Base-by-base conservation (phyloP, 2,888 invertebrate genomes). In the Drosophila nr. medialis region DNA sequence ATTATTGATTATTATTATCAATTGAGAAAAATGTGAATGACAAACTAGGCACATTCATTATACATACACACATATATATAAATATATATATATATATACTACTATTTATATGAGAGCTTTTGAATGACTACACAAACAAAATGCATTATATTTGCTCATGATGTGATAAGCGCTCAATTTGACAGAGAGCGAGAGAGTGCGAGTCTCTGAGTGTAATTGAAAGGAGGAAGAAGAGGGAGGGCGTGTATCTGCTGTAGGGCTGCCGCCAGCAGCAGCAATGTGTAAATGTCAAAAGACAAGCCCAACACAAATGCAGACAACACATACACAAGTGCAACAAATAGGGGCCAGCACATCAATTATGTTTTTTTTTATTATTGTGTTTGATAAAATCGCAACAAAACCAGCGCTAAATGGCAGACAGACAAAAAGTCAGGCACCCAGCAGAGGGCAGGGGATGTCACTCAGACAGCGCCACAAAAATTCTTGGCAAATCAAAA, bases 271-370 rank as follows among this genome's bases (percentile, higher is more conserved):
- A 83, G 79, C 81, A 70, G 76, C 83, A 72, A 77, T 86, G 76
- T 86, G 86, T 88, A 88, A 88, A 79, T 83, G 81, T 88, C 83
- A 79, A 69, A 84, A 67, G 74, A 77, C 69, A 77, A 66, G 48
- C n/a, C 50, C 71, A 60, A 78, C 36, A 77, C 64, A 63, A 48
- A 49, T 61, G 54, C 34, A 59, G 53, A 72, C 51, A 75, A 40
- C n/a, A 55, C n/a, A 63, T 56, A 8, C 51, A 53, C 36, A 53
- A 73, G 36, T 49, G 70, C 74, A 66, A 60, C 72, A 66, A 72
- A 87, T 80, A 73, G 77, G 77, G 89, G 81, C 78, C 83, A 85
- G 54, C 73, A 76, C 86, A 87, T 85, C 88, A 82, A 89, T 89
- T 89, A 87, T 86, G 85, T 77, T 81, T 74, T 75, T 83, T 83